Conservation (phyloP, 2,113 vertebrate genomes). For the Mohoua ochrocephala region DNA sequence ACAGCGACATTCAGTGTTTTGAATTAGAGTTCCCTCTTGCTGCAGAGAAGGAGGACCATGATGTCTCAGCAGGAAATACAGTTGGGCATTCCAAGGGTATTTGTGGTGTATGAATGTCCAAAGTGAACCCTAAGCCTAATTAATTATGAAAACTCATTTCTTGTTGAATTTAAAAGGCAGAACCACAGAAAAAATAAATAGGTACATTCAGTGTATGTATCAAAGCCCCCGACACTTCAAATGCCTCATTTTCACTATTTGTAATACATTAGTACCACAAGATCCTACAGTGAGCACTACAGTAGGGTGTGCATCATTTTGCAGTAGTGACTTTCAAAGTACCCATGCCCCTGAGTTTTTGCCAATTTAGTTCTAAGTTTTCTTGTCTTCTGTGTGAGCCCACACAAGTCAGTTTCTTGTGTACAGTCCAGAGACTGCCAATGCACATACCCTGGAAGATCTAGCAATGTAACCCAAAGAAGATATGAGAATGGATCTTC, state of each 20-base stretch:
- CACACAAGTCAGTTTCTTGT: not conserved
- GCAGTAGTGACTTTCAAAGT: not conserved
- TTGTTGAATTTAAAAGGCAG: not conserved
- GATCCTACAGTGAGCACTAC: not conserved
- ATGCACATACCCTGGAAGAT: not conserved
- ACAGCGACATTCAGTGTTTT: not conserved
- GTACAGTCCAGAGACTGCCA: not conserved
- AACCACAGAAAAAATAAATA: not conserved
- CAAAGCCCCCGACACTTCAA: not conserved
- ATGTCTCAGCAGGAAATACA: not conserved
- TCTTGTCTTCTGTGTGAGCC: not conserved
- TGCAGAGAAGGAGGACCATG: not conserved
- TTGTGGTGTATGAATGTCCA: not conserved
- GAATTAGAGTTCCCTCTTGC: not conserved
- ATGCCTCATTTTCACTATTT: not conserved
- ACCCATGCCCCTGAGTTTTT: accelerated
- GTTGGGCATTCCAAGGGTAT: not conserved
- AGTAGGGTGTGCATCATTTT: not conserved
- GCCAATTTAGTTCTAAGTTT: not conserved
- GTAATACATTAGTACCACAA: not conserved
- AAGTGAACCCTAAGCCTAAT: not conserved
- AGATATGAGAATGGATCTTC: not conserved
- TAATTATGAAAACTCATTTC: not conserved
- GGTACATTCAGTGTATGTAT: not conserved
- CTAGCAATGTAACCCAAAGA: not conserved